Conservation (phyloP, 2,797 vertebrate genomes). For the Halcyon smyrnensis region DNA sequence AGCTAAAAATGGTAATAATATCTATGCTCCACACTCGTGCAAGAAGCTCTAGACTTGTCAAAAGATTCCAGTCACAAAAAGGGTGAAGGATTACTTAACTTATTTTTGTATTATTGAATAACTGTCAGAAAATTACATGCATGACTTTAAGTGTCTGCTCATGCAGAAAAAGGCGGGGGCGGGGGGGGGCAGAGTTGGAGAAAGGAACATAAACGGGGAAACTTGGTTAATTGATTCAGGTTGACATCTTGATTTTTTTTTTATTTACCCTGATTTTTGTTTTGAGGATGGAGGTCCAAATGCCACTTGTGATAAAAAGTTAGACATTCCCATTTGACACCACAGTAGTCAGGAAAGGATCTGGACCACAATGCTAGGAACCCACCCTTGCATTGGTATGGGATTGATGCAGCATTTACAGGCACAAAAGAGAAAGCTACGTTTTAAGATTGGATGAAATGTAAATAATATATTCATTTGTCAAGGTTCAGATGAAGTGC, state of each 20-base stretch:
- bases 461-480: constrained; percentile 51
- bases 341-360: neutral
- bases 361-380: neutral
- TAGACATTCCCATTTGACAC: neutral
- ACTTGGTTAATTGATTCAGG: neutral
- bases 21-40: neutral
- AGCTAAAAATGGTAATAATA: constrained; percentile 17
- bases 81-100: neutral
- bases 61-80: neutral
- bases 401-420: neutral
- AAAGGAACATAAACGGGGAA: neutral
- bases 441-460: constrained; percentile 32
- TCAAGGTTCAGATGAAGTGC: constrained; percentile 51
- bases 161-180: neutral
- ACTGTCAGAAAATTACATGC: neutral
- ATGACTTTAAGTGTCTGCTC: neutral
- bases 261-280: neutral
- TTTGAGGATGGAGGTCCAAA: neutral
- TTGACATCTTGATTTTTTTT: neutral
- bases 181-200: neutral
- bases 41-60: neutral
- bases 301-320: neutral
- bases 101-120: constrained; percentile 2
- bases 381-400: neutral
- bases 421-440: neutral